Evolutionary conservation across 2,113 vertebrate species (phyloP).

Genomic region (Onychostruthus taczanowskii): DNA sequence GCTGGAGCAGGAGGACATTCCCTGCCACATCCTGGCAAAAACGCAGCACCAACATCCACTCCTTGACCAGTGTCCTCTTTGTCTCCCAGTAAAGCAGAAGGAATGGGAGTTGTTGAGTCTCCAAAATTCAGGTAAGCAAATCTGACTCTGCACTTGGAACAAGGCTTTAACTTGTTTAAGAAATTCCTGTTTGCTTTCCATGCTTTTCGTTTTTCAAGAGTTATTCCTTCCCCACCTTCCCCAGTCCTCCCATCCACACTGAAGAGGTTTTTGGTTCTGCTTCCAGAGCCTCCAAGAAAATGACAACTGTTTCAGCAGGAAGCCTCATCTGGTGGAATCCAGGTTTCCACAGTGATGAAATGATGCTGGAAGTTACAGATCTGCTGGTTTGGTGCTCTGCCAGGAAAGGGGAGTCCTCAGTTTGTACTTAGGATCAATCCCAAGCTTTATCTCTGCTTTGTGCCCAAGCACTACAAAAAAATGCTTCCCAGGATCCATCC

Average conservation of each 20-base stretch:
- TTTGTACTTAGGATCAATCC: neutral
- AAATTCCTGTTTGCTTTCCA: neutral
- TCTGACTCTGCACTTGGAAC: neutral
- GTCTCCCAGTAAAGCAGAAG: neutral
- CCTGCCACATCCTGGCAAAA: neutral
- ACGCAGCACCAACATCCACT: accelerated
- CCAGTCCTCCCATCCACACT: neutral
- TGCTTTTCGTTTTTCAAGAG: neutral
- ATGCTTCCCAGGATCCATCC: neutral
- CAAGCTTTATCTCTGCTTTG: neutral
- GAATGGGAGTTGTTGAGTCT: neutral
- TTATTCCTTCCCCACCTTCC: neutral
- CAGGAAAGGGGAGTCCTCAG: neutral
- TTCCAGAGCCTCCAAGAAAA: neutral
- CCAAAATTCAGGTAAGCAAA: neutral
- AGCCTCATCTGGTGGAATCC: neutral
- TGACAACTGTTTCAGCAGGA: neutral
- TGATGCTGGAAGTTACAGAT: neutral
- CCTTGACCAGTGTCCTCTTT: neutral
- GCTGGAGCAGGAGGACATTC: neutral
- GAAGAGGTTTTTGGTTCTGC: neutral
- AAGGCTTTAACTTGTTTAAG: neutral
- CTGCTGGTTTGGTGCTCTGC: neutral
- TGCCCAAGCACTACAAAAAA: neutral
- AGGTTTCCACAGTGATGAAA: neutral